Conservation (phyloP, 2,797 vertebrate genomes). For the Myotis myotis region DNA sequence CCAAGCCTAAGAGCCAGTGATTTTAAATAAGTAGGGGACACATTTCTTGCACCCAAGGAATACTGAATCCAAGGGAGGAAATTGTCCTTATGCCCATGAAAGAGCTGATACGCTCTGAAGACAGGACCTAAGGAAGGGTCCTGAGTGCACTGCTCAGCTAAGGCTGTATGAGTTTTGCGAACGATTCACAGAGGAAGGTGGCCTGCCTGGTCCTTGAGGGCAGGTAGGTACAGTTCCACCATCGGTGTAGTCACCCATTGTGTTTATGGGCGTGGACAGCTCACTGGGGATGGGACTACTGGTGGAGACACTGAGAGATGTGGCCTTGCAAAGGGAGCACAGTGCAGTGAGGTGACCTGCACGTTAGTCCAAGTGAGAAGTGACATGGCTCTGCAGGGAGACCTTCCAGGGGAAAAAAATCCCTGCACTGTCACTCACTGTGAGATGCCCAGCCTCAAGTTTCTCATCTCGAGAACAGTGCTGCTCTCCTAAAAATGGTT, state of each 20-base stretch:
- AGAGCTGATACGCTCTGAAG: background rate
- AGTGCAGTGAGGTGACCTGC: background rate
- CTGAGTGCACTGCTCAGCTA: background rate
- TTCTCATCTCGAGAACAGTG: background rate
- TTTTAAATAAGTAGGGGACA: background rate
- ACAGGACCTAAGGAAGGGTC: background rate
- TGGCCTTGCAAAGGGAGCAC: background rate
- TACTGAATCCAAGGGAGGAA: background rate
- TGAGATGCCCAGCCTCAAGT: background rate
- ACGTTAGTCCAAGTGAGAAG: background rate
- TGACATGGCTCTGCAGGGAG: background rate
- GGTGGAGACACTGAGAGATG: background rate
- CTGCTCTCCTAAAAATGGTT: background rate
- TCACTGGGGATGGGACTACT: too few relatives aligned
- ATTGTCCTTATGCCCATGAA: background rate
- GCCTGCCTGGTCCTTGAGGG: background rate
- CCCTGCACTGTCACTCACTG: background rate
- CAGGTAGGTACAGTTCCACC: fast-evolving
- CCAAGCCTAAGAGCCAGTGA: background rate
- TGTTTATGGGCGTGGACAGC: fast-evolving
- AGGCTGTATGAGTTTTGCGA: background rate
- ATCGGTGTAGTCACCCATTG: background rate
- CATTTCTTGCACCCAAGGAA: background rate
- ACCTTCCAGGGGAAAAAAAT: background rate
- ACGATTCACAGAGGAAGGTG: background rate